Evolutionary conservation across 2,113 vertebrate species (phyloP).

Genomic region (Eubucco bourcierii): DNA sequence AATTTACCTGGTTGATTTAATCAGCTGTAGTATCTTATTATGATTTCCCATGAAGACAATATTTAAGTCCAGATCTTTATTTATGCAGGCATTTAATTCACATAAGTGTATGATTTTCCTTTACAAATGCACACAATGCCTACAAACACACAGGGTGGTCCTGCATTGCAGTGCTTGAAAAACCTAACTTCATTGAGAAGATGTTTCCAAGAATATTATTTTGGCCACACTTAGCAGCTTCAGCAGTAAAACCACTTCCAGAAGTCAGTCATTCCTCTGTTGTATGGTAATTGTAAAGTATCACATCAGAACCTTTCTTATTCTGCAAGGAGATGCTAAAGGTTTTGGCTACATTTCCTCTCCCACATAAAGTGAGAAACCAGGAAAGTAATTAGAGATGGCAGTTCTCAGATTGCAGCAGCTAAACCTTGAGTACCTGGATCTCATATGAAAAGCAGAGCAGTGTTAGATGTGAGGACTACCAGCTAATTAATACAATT

Average conservation of each 20-base stretch:
- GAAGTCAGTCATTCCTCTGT: not conserved
- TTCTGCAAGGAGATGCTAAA: not conserved
- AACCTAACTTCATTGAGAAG: not conserved
- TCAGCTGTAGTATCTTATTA: constrained; percentile 59
- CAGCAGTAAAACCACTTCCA: fast-evolving
- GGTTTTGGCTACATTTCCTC: not conserved
- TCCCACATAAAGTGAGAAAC: not conserved
- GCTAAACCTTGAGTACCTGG: not conserved
- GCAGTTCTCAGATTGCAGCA: not conserved
- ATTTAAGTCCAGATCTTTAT: constrained; percentile 17
- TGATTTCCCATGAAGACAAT: constrained; percentile 12
- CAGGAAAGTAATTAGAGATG: not conserved
- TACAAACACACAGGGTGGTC: not conserved
- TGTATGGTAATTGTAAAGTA: not conserved
- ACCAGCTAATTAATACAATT: not conserved
- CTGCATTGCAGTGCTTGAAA: not conserved
- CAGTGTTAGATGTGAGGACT: not conserved
- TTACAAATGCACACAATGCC: not conserved
- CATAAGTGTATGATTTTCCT: not conserved
- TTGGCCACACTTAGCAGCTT: not conserved
- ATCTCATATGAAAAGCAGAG: not conserved
- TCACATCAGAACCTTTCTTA: not conserved
- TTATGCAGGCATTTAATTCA: not conserved
- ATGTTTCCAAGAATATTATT: not conserved
- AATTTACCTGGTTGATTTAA: constrained; percentile 30